Evolutionary conservation across 2,888 invertebrate genomes (phyloP).

Genomic region (Homarus gammarus): DNA sequence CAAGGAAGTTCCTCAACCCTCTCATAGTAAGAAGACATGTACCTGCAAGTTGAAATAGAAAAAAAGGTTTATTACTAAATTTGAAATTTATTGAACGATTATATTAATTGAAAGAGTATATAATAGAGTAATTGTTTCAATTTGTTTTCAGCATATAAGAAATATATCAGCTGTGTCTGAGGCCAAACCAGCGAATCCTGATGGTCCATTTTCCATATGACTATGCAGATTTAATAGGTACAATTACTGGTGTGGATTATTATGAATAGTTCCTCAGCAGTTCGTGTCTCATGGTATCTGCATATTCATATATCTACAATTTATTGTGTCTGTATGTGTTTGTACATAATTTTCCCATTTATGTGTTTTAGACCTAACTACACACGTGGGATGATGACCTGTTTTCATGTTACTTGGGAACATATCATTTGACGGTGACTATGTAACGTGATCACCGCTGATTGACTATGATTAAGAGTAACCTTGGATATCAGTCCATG

Average conservation of each 20-base stretch:
- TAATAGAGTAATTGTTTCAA: background rate
- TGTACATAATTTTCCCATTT: background rate
- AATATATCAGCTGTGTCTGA: constrained; percentile 69
- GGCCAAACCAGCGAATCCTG: constrained; percentile 74
- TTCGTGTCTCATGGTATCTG: background rate
- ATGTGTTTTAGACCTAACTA: background rate
- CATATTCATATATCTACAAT: background rate
- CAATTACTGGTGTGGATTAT: background rate
- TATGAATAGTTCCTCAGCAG: background rate
- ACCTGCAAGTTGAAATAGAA: too few species aligned
- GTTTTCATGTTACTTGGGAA: background rate
- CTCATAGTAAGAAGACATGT: too few species aligned
- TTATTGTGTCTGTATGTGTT: background rate
- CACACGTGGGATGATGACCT: background rate
- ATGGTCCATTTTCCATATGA: background rate
- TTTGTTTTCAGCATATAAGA: background rate
- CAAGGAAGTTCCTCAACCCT: background rate
- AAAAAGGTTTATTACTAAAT: too few species aligned
- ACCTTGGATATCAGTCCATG: background rate
- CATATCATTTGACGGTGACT: background rate
- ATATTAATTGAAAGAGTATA: too few species aligned
- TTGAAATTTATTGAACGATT: too few species aligned
- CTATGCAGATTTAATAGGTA: background rate
- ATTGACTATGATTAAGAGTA: background rate
- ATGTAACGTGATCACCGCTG: background rate